Evolutionary conservation across 2,888 invertebrate species (phyloP).

Genomic region (Sminthurides aquaticus): DNA sequence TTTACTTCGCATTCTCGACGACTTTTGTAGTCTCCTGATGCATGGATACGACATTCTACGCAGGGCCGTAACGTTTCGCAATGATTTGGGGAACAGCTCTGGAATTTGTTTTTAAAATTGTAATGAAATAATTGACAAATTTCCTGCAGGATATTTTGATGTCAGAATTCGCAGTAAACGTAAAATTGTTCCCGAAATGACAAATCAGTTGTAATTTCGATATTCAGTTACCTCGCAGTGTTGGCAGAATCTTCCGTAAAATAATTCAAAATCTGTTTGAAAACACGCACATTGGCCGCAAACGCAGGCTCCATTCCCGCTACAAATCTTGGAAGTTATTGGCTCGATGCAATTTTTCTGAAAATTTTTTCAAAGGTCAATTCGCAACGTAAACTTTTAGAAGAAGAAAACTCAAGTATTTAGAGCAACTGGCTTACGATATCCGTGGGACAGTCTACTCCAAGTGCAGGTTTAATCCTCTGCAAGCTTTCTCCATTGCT

Average conservation of each 20-base stretch:
- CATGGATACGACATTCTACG: slow-evolving; percentile 16
- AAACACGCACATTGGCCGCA: slow-evolving; percentile 21
- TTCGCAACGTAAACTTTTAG: no score
- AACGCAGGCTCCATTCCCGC: slow-evolving; percentile 16
- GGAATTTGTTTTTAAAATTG: background rate
- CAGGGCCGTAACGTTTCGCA: slow-evolving; percentile 14
- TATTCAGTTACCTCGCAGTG: slow-evolving; percentile 15
- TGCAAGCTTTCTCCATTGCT: background rate
- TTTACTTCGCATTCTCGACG: slow-evolving; percentile 11
- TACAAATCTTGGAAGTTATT: slow-evolving; percentile 16
- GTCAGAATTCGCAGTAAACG: no score
- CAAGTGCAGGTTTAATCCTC: background rate
- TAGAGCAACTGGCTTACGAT: background rate
- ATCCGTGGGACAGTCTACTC: slow-evolving; percentile 1
- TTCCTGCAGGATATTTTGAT: no score
- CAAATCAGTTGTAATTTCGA: background rate
- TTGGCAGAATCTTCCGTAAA: slow-evolving; percentile 19
- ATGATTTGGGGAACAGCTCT: slow-evolving; percentile 16
- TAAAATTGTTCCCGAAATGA: no score
- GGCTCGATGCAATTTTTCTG: slow-evolving; percentile 23
- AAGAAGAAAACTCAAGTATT: background rate
- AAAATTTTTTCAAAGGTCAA: no score
- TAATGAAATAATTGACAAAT: no score
- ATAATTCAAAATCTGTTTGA: slow-evolving; percentile 17
- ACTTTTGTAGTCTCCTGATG: slow-evolving; percentile 1